These are phyloP conservation scores for Etheostoma spectabile DNA, from an alignment of 2,113 vertebrate genomes.

Conservation along the genomic window DNA sequence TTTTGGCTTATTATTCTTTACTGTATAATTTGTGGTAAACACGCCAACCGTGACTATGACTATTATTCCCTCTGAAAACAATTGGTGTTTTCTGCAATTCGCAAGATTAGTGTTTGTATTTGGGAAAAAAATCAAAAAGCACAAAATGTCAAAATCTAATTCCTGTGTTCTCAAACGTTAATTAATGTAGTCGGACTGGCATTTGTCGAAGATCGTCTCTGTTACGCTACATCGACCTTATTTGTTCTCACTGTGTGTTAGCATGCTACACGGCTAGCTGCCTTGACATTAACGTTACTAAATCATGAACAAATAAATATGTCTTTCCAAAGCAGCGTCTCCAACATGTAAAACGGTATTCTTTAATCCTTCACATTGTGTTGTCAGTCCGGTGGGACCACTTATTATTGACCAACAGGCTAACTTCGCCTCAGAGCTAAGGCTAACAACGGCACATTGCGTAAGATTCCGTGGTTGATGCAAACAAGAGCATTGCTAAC, in stretches of 20 bases:
- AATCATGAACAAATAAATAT: not conserved
- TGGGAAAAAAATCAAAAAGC: not conserved
- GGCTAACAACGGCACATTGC: slow-evolving; percentile 57
- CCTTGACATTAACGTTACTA: slow-evolving; percentile 6
- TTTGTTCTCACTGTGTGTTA: slow-evolving; percentile 52
- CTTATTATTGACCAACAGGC: slow-evolving; percentile 17
- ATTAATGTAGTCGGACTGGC: not conserved
- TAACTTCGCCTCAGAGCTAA: slow-evolving; percentile 53
- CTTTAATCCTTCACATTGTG: not conserved
- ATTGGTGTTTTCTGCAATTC: not conserved
- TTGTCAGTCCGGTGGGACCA: slow-evolving; percentile 55
- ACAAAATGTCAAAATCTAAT: not conserved
- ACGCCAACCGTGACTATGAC: not conserved
- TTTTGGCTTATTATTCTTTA: not conserved
- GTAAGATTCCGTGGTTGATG: slow-evolving; percentile 36
- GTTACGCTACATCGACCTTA: slow-evolving; percentile 26
- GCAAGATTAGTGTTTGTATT: not conserved
- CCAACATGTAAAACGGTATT: not conserved
- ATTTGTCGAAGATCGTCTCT: slow-evolving; percentile 36
- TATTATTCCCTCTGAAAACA: not conserved
- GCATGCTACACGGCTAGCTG: slow-evolving; percentile 46
- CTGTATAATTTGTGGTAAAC: not conserved
- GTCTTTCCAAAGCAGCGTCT: not conserved
- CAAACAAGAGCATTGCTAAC: slow-evolving; percentile 32
- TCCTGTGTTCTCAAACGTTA: not conserved